Evolutionary conservation across 2,797 vertebrate genomes (phyloP), one percentile per base, ranked within the genome.

Genomic region (Micropoecilia bifurca): DNA sequence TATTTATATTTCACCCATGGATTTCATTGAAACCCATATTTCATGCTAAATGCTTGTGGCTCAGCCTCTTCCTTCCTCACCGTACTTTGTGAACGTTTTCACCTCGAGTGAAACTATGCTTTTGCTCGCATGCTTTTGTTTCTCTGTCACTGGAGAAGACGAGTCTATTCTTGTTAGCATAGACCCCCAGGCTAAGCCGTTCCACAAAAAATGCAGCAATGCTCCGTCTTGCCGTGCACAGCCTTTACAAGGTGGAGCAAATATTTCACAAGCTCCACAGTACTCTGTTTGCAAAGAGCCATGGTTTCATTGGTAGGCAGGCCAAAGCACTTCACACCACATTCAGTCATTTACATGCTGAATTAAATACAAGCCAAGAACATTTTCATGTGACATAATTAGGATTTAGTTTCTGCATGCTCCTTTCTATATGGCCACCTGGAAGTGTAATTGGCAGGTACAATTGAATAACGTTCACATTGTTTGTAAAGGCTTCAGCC

Each of bases 171-270:
- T 13, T 74, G 82, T 86, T 80, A 48, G 83, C 10, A 30, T 80
- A 55, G 66, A 86, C 79, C 92, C 86, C 73, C 16, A 3, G 89
- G 91, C 87, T 1, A 22, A 71, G 71, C 47, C 36, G 80, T 75
- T 73, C 18, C n/a, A 1, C 59, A 88, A 89, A 91, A 93, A 6
- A 94, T 93, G 89, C 75, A 73, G 78, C 1, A 81, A 71, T 13
- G 73, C 82, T 89, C 59, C 0, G 83, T 92, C 87, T 90, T 92
- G 86, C 61, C 83, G 41, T 82, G 41, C 76, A 36, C 3, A 59
- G 2, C 68, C 77, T 87, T 84, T 72, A 61, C 77, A 73, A 80
- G 82, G 77, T 22, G 1, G 7, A 73, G 46, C 61, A 78, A 73
- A 83, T 80, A 76, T 66, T 81, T 79, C 33, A 48, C 73, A 47